These are phyloP conservation scores for Craseonycteris thonglongyai DNA, from an alignment of 2,113 vertebrate species.

Conservation along the genomic window DNA sequence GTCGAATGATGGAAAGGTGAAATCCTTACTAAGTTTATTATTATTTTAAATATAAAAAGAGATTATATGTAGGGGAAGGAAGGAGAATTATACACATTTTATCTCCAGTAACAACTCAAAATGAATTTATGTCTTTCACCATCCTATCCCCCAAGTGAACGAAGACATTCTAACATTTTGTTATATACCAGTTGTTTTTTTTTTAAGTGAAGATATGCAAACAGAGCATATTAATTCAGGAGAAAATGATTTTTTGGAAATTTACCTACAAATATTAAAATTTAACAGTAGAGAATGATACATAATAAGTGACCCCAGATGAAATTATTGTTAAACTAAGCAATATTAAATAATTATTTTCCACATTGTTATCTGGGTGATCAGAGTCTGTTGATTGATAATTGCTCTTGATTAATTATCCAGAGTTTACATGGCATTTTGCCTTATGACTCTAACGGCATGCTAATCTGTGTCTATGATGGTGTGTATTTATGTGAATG, in stretches of 20 bases:
- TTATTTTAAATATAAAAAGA: slow-evolving; percentile 3
- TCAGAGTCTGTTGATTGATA: background rate
- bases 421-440: slow-evolving; percentile 47
- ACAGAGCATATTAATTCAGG: background rate
- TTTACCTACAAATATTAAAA: slow-evolving; percentile 20
- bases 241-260: background rate
- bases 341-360: slow-evolving; percentile 34
- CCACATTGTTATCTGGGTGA: background rate
- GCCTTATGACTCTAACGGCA: slow-evolving; percentile 50
- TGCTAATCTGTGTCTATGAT: slow-evolving; percentile 68
- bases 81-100: background rate
- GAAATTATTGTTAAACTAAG: slow-evolving; percentile 16
- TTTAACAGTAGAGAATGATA: background rate
- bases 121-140: slow-evolving; percentile 28
- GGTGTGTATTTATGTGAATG: slow-evolving; percentile 39
- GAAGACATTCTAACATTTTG: slow-evolving; percentile 15
- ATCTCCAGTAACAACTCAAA: background rate
- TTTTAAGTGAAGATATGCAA: slow-evolving; percentile 33
- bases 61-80: background rate
- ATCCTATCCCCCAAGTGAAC: background rate
- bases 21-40: slow-evolving; percentile 31
- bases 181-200: background rate
- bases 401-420: background rate
- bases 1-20: background rate
- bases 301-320: slow-evolving; percentile 8